Base-by-base conservation (phyloP, 92 coral and sea anemone species). In the Porites evermanni region DNA sequence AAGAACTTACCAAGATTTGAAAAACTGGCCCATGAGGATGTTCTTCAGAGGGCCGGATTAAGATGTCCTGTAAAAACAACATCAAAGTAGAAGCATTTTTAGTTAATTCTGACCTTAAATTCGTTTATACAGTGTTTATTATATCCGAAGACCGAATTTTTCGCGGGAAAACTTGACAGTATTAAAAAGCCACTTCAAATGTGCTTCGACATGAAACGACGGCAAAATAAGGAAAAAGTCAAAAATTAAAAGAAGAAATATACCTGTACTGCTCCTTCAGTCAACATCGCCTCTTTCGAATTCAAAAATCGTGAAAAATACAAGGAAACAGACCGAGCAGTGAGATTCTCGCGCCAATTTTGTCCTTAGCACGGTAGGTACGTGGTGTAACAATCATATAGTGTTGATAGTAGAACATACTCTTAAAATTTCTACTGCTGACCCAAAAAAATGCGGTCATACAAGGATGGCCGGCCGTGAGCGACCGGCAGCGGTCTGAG, bases 11-110 rank as follows among this genome's bases (percentile, higher is more conserved):
- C 93, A 96, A 72, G 78, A 96, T 91, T 80, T 96, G 98, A 29
- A 96, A 70, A 53, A 96, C 92, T 2, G 98, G 98, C 61, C 87
- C 88, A 58, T 93, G 89, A 9, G 98, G 98, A 68, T 91, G 98
- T 88, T 92, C 87, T 44, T 96, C 96, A 20, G 94, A 70, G 13
- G 96, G 98, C 47, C 91, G 88, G 67, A 80, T 78, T 23, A 93
- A 75, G 44, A 94, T 94, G 19, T 93, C 98, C 96, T 92, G 84
- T 78, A 84, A 88, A 78, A 77, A n/a, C 5, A 13, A 17, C 9
- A 64, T 12, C 69, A 64, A 64, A 12, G 8, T 12, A 7, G 20
- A 64, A 7, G 19, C 17, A n/a, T 7, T 12, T 1, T 16, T 0
- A 8, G 20, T 16, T 18, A 13, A 64, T 23, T 16, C 8, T 13